Evolutionary conservation across 2,113 vertebrate genomes (phyloP).

Genomic region (Oreamnos americanus): DNA sequence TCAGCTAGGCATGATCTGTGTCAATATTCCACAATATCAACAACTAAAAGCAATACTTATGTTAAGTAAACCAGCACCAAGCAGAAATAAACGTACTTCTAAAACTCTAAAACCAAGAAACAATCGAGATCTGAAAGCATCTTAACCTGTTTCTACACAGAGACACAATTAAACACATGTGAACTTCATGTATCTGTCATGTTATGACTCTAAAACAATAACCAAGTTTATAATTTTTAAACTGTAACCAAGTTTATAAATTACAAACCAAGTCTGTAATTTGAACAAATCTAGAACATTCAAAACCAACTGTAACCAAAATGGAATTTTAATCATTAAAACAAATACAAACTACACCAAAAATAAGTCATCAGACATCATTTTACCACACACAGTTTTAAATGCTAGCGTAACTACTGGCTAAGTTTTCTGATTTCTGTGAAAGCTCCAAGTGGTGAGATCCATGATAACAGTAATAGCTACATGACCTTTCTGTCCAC

Average conservation of each 20-base stretch:
- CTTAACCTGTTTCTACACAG: not conserved
- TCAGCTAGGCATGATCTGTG: not conserved
- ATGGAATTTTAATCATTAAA: slow-evolving; percentile 5
- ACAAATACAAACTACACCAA: not conserved
- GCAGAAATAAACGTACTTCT: not conserved
- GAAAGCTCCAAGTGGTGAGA: not conserved
- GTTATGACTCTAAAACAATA: slow-evolving; percentile 2
- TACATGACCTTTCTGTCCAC: not conserved
- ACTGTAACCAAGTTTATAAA: not conserved
- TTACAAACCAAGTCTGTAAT: not conserved
- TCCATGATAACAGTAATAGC: not conserved
- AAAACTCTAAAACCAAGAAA: slow-evolving; percentile 37
- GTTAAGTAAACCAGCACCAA: slow-evolving; percentile 28
- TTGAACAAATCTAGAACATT: not conserved
- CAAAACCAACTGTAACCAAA: slow-evolving; percentile 9
- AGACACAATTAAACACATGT: not conserved
- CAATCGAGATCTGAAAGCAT: not conserved
- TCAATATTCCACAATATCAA: not conserved
- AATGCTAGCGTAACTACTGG: not conserved
- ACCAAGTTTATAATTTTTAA: not conserved
- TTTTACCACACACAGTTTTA: not conserved
- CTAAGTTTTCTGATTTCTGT: not conserved
- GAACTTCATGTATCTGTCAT: not conserved
- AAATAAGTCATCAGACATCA: not conserved
- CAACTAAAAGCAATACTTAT: not conserved